These are phyloP conservation scores for Ctena decussata DNA, from an alignment of 2,888 invertebrate species.

Conservation along the genomic window DNA sequence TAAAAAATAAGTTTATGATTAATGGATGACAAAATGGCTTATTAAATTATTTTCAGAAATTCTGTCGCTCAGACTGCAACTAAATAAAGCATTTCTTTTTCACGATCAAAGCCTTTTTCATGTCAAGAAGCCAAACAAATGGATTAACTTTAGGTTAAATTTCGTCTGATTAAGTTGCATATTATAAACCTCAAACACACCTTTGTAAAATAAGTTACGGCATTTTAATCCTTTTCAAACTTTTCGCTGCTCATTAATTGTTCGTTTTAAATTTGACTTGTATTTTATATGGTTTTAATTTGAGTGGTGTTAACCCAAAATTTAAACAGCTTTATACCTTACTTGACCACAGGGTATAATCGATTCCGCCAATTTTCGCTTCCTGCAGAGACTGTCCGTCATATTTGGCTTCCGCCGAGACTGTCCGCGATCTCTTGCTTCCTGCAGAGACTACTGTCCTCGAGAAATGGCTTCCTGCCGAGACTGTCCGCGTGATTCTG, in stretches of 20 bases:
- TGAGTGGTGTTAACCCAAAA: not conserved
- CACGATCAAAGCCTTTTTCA: slow-evolving; percentile 43
- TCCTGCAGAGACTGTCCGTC: no score
- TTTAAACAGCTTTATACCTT: not conserved
- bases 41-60: not conserved
- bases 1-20: not conserved
- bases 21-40: not conserved
- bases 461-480: no score
- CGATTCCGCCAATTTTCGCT: not conserved
- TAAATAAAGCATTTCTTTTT: not conserved
- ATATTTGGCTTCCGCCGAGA: no score
- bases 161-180: not conserved
- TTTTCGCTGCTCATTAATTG: slow-evolving; percentile 4
- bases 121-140: slow-evolving; percentile 49
- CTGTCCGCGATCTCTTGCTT: no score
- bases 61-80: not conserved
- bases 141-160: slow-evolving; percentile 38
- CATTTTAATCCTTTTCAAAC: slow-evolving; percentile 4
- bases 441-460: no score
- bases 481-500: no score
- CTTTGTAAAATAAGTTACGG: not conserved
- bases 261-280: not conserved
- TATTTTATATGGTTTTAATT: not conserved
- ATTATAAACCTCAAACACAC: not conserved
- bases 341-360: no score